These are phyloP conservation scores for Buteo buteo DNA, from an alignment of 2,113 vertebrate genomes.

Conservation along the genomic window DNA sequence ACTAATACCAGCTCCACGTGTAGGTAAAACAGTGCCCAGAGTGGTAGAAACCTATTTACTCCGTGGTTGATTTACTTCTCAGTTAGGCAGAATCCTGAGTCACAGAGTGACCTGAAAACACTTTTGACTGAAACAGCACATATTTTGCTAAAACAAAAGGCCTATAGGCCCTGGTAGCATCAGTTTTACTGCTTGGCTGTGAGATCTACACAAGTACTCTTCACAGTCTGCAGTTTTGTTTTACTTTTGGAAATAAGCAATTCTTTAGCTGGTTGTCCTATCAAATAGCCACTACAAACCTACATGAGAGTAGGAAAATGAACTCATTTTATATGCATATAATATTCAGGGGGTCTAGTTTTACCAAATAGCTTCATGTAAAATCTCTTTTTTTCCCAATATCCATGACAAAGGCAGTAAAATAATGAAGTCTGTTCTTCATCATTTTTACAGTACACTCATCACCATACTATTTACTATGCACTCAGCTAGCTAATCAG, in stretches of 20 bases:
- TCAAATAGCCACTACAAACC: neutral
- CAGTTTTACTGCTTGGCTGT: neutral
- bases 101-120: neutral
- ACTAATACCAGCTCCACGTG: neutral
- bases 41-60: neutral
- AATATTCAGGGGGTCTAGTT: neutral
- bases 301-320: neutral
- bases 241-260: conserved; percentile 1
- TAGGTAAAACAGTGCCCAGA: neutral
- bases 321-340: neutral
- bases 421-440: neutral
- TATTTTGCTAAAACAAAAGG: neutral
- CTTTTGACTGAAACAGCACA: neutral
- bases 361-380: neutral
- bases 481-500: neutral
- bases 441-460: conserved; percentile 3
- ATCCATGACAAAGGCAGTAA: neutral
- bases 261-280: neutral
- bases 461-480: neutral
- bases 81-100: neutral
- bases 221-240: neutral
- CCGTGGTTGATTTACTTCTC: neutral
- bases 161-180: neutral
- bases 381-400: neutral
- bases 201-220: neutral